Percentiles rank a stretch among this genome's conserved stretches.
Conservation (phyloP, 2,113 vertebrate species). For the Phyllopteryx taeniolatus region DNA sequence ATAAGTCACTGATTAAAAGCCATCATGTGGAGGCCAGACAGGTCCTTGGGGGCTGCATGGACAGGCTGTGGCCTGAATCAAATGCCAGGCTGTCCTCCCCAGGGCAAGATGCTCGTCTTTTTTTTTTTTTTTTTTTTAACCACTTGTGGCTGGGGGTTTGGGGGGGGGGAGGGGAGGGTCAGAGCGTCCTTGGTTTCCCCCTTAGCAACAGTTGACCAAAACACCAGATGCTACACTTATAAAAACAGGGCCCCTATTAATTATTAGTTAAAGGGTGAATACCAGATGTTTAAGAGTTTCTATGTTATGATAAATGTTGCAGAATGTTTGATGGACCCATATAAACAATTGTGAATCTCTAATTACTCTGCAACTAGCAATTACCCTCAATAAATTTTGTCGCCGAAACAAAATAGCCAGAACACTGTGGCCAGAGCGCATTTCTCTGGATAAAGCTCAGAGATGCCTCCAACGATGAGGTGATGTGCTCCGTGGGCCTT, state of each 20-base stretch:
- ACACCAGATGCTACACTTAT: slow-evolving; percentile 45
- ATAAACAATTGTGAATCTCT: neutral
- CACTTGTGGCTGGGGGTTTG: neutral
- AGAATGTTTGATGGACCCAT: neutral
- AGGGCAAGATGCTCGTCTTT: slow-evolving; percentile 39
- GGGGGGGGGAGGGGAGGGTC: neutral
- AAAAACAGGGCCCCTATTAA: neutral
- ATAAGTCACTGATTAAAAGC: slow-evolving; percentile 65
- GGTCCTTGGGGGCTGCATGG: slow-evolving; percentile 59
- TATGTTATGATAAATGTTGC: neutral
- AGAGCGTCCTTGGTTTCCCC: slow-evolving; percentile 50
- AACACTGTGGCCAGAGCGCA: too few relatives aligned
- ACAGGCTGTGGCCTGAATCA: slow-evolving; percentile 71
- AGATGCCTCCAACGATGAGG: too few relatives aligned
- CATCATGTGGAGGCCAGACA: slow-evolving; percentile 68
- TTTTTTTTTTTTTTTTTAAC: slow-evolving; percentile 13
- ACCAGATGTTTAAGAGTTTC: neutral
- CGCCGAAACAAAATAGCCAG: too few relatives aligned
- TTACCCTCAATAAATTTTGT: neutral
- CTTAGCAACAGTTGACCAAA: slow-evolving; percentile 62
- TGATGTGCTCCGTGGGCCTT: too few relatives aligned
- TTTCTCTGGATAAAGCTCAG: too few relatives aligned
- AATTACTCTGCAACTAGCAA: neutral
- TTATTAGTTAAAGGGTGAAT: neutral
- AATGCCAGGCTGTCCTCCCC: slow-evolving; percentile 68